Base-by-base conservation (phyloP, 2,797 vertebrate genomes). In the Epinephelus coioides region DNA sequence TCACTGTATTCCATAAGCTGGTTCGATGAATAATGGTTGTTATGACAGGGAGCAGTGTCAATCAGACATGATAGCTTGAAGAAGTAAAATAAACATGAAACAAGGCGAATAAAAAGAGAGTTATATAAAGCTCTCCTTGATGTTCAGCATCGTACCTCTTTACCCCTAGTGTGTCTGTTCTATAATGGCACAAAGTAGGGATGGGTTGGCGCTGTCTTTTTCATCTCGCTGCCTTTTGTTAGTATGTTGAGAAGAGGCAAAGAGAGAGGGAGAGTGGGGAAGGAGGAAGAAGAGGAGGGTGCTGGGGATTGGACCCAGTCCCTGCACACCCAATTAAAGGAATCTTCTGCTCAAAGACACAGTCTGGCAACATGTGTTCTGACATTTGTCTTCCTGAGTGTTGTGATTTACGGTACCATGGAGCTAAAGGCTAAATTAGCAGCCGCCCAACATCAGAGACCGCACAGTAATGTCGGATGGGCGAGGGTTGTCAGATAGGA, bases 251-350 rank as follows among this genome's bases (percentile, higher is more conserved):
- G 93, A 92, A 43, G 93, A 94, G 92, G 90, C 88, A 82, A 86
- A 71, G 89, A 85, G 86, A 87, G 88, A 90, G 79, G 74, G 87
- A 85, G 88, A 90, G 81, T 78, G 88, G 86, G 82, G 83, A 88
- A 88, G 87, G 87, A 90, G 86, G 84, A 91, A 86, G 90, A 85
- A 65, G 90, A 90, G 76, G 89, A 92, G 94, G 93, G 91, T 95
- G 91, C 89, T 89, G 91, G 95, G 95, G 94, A 96, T 95, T 94
- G 94, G 94, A 93, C 93, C 92, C 82, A n/a, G 95, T 96, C 96
- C 96, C 96, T 93, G 93, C 94, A 95, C 95, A 92, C 95, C 96
- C 95, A 96, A 96, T 96, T 96, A 96, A 96, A 95, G 94, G 94
- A 94, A 95, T 95, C 91, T 95, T 93, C 87, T 91, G 92, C 95